A percentile compares a stretch with the other conserved stretches of the same genome.
Conservation (phyloP, 2,113 vertebrate genomes). For the Parus major region DNA sequence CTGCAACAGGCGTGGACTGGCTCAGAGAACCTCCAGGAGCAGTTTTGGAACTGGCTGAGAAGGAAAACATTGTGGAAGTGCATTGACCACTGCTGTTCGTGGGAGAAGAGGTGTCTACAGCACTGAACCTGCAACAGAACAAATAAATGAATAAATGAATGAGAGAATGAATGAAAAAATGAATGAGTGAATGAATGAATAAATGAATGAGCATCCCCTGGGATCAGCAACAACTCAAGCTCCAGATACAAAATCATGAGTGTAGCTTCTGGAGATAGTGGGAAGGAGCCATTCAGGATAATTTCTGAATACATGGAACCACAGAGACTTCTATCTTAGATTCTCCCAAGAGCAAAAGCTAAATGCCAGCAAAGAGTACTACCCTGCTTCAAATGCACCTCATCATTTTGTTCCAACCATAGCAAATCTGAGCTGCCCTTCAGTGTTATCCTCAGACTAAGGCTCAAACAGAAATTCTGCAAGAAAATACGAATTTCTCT, state of each 20-base stretch:
- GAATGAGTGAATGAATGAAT: too few relatives aligned
- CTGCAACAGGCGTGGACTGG: conserved; percentile 25
- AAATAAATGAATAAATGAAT: neutral
- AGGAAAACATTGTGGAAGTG: conserved; percentile 66
- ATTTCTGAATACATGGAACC: neutral
- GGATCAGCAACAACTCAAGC: neutral
- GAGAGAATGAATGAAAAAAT: neutral
- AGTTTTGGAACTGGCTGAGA: conserved; percentile 76
- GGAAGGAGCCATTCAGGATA: neutral
- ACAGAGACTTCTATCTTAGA: neutral
- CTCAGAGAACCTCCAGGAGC: conserved; percentile 31
- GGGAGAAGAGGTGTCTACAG: conserved; percentile 68
- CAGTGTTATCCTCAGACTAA: neutral
- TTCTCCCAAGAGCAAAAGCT: neutral
- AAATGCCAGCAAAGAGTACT: neutral
- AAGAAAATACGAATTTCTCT: neutral
- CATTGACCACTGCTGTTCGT: neutral
- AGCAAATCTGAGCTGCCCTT: neutral
- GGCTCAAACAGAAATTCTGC: neutral
- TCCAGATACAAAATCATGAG: neutral
- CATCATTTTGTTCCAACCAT: neutral
- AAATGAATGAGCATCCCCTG: neutral
- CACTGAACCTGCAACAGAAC: conserved; percentile 75
- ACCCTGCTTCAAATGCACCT: neutral
- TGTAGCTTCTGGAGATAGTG: neutral